These are phyloP conservation scores for Acrobasis consociella DNA, from an alignment of 2,888 invertebrate species.

Conservation along the genomic window DNA sequence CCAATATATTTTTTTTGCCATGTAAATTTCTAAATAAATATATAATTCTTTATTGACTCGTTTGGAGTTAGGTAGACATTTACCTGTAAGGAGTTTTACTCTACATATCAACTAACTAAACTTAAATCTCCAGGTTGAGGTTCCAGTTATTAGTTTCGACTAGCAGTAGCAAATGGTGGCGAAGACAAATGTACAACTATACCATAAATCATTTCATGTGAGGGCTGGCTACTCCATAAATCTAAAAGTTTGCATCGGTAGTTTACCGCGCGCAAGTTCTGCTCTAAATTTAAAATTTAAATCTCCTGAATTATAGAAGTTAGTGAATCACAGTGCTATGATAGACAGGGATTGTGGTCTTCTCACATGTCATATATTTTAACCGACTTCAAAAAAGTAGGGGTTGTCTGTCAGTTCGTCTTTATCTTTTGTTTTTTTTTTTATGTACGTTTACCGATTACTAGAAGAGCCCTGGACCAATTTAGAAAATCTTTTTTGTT, in stretches of 20 bases:
- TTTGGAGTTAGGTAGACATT: too few species aligned
- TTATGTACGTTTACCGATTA: too few species aligned
- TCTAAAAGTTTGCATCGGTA: constrained; percentile 61
- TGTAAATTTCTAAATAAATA: too few species aligned
- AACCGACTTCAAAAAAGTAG: too few species aligned
- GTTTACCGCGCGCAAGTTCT: constrained; percentile 56
- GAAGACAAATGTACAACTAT: constrained; percentile 52
- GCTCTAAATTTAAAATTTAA: constrained; percentile 55
- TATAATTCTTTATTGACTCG: too few species aligned
- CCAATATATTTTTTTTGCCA: too few species aligned
- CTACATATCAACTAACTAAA: not conserved
- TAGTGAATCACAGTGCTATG: constrained; percentile 4
- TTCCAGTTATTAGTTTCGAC: constrained; percentile 42
- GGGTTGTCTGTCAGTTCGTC: too few species aligned
- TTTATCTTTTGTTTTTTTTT: too few species aligned
- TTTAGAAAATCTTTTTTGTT: too few species aligned
- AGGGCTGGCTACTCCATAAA: constrained; percentile 59
- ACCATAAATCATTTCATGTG: constrained; percentile 56
- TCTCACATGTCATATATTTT: too few species aligned
- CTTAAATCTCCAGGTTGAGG: constrained; percentile 39
- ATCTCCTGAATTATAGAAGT: constrained; percentile 29
- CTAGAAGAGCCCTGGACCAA: too few species aligned
- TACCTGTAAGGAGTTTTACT: not conserved
- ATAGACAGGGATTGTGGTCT: not conserved
- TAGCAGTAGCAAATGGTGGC: constrained; percentile 41